These are phyloP conservation scores for Clunio marinus DNA, from an alignment of 2,888 invertebrate species.

Conservation along the genomic window DNA sequence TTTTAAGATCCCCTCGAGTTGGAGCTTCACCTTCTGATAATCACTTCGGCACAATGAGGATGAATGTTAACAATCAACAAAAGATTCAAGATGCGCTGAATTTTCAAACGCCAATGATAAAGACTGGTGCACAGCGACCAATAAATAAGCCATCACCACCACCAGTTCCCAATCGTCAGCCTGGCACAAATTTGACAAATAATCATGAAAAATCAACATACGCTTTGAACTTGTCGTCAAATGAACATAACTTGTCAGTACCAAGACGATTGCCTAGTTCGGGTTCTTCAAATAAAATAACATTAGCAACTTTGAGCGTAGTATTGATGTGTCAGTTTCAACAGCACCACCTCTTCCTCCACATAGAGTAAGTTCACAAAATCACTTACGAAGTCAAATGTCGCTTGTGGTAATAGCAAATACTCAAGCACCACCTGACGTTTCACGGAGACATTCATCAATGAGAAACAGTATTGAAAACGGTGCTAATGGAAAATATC, in stretches of 20 bases:
- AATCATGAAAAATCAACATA: slow-evolving; percentile 41
- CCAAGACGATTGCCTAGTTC: slow-evolving; percentile 24
- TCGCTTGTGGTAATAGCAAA: background rate
- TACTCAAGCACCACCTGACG: slow-evolving; percentile 49
- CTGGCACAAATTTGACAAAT: slow-evolving; percentile 49
- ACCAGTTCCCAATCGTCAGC: slow-evolving; percentile 50
- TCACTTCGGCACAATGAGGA: slow-evolving; percentile 50
- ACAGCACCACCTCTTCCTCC: slow-evolving; percentile 50
- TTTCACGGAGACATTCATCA: slow-evolving; percentile 51
- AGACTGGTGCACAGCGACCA: slow-evolving; percentile 46
- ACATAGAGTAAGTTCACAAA: slow-evolving; percentile 44
- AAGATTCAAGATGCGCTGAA: slow-evolving; percentile 35
- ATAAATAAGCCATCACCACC: slow-evolving; percentile 52
- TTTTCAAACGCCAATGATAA: slow-evolving; percentile 43
- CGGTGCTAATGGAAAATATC: slow-evolving; percentile 39
- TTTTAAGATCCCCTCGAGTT: slow-evolving; percentile 49
- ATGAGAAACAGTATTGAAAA: slow-evolving; percentile 45
- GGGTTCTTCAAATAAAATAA: slow-evolving; percentile 38
- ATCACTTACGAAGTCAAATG: background rate
- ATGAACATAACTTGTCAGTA: background rate
- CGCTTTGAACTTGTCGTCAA: slow-evolving; percentile 12
- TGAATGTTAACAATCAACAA: slow-evolving; percentile 38
- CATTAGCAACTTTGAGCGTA: slow-evolving; percentile 3
- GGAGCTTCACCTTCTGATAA: slow-evolving; percentile 45
- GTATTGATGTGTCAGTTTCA: slow-evolving; percentile 31